These are phyloP conservation scores for Drosophila nr. fundita DNA, from an alignment of 2,888 invertebrate species.

Conservation along the genomic window DNA sequence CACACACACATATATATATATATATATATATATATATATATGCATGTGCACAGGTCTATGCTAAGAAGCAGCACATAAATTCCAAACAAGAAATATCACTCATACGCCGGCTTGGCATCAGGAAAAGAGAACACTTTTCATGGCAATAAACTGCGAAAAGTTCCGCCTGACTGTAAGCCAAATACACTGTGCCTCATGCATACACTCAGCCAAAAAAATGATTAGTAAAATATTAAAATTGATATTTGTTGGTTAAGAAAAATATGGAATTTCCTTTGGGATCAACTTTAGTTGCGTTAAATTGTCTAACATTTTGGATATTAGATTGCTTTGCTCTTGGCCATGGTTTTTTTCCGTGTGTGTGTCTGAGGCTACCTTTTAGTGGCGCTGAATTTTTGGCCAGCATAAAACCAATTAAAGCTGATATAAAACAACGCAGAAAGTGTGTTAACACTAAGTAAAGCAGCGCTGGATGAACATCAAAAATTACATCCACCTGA, in stretches of 20 bases:
- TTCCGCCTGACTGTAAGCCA: not conserved
- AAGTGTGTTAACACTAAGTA: conserved; percentile 42
- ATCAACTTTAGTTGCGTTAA: not conserved
- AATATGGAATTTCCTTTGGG: accelerated
- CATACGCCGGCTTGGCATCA: conserved; percentile 56
- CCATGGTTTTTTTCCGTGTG: not conserved
- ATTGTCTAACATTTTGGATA: not conserved
- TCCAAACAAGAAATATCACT: conserved; percentile 75
- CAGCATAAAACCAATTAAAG: conserved; percentile 65
- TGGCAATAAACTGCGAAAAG: conserved; percentile 17
- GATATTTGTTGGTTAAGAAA: not conserved
- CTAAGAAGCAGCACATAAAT: conserved; percentile 32
- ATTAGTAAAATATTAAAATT: not conserved
- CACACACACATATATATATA: conserved; percentile 2
- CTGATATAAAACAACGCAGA: conserved; percentile 21
- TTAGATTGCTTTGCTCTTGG: not conserved
- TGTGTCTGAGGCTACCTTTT: not conserved
- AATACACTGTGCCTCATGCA: conserved; percentile 2
- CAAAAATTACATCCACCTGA: conserved; percentile 70
- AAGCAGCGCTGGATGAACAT: conserved; percentile 40
- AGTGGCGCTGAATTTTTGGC: conserved; percentile 16
- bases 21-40: not conserved
- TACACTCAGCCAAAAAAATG: not conserved
- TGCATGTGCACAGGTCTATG: conserved; percentile 13
- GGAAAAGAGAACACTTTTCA: conserved; percentile 30